Base-by-base conservation (phyloP, 2,797 vertebrate species). In the Propithecus deckenii region DNA sequence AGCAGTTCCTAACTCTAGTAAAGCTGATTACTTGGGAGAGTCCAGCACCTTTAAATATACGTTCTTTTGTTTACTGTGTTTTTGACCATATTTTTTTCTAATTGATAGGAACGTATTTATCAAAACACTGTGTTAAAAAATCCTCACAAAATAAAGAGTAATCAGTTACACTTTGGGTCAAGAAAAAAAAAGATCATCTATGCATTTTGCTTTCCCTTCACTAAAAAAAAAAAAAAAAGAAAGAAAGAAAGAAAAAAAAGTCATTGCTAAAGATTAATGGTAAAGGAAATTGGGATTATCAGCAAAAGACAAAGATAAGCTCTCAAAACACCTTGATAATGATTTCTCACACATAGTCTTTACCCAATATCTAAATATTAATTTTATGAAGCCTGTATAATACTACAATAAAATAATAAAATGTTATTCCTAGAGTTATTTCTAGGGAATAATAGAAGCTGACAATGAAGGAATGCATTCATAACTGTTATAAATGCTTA, bases 301-400 rank as follows among this genome's bases (percentile, higher is more conserved):
- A 97, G 2, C 11, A 98, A 18, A 86, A 96, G 88, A 96, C 79
- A 96, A 96, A 97, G 67, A 94, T 87, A 97, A 97, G 93, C 63
- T 96, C 81, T 98, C 98, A 97, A 94, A 57, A 97, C 84, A 43
- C 0, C 38, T 11, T 89, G 61, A 81, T 80, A 69, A 25, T 97
- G 17, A 86, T 93, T 96, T 97, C 90, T 83, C 35, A 85, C 25
- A 88, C 41, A 74, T 48, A 48, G 4, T 78, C 7, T 94, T 69
- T 18, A n/a, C 0, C 7, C 1, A 76, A n/a, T 87, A 86, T 69
- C 4, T 86, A 86, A 93, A 72, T 74, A 55, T 63, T 93, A 81
- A 90, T 83, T 94, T 90, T 74, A 93, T 25, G 38, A 79, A 95
- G 61, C 20, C 52, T 96, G 17, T 96, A 43, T 43, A 72, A 48